A percentile compares a stretch with the other conserved stretches of the same genome.
Evolutionary conservation across 2,888 invertebrate species (phyloP).

Genomic region (Masnerella sp.): DNA sequence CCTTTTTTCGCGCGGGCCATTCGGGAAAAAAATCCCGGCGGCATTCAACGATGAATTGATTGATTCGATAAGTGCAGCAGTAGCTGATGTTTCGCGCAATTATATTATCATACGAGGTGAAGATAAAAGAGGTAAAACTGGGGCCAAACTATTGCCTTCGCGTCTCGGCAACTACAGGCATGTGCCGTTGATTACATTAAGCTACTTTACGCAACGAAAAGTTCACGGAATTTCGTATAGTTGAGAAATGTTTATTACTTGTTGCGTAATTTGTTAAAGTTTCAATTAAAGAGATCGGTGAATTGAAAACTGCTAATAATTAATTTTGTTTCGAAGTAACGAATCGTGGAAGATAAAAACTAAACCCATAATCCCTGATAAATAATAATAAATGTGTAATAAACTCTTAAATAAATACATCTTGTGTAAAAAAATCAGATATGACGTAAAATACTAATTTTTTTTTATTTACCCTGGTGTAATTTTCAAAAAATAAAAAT

Average conservation of each 20-base stretch:
- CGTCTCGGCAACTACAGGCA: constrained; percentile 1
- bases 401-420: no score
- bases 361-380: neutral
- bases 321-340: neutral
- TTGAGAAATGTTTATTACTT: constrained; percentile 31
- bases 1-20: constrained; percentile 5
- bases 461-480: no score
- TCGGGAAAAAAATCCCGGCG: no score
- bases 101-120: no score
- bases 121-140: constrained; percentile 8
- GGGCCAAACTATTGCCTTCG: constrained; percentile 11
- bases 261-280: constrained; percentile 31
- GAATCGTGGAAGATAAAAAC: neutral
- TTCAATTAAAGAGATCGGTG: constrained; percentile 13
- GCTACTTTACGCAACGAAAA: constrained; percentile 24
- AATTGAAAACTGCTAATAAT: neutral
- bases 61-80: neutral
- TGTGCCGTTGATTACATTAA: constrained; percentile 31
- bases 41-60: neutral
- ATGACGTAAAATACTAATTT: no score
- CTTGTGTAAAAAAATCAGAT: no score
- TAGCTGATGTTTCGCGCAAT: no score
- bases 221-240: constrained; percentile 19
- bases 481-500: no score
- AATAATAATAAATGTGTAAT: no score